These are phyloP conservation scores for Phocides pigmalion DNA, from an alignment of 1,140 invertebrate genomes.

Conservation along the genomic window DNA sequence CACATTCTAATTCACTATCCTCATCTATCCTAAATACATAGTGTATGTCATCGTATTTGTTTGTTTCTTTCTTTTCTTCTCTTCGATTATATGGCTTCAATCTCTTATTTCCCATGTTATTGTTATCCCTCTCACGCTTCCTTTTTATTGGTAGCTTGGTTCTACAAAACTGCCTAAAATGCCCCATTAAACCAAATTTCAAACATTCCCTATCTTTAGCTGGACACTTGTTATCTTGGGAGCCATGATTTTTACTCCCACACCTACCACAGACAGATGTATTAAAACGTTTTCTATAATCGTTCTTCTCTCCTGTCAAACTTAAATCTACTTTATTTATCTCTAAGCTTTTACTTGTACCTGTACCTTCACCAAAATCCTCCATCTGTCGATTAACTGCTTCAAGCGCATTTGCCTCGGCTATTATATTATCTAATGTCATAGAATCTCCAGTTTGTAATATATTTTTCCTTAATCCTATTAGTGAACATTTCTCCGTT, in stretches of 20 bases:
- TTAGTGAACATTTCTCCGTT: conserved; percentile 20
- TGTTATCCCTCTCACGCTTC: too few species aligned
- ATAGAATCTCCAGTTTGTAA: conserved; percentile 15
- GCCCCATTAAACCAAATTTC: conserved; percentile 34
- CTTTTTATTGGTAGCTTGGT: too few species aligned
- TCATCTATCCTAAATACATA: conserved; percentile 7
- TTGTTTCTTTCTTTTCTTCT: neutral
- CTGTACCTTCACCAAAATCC: neutral
- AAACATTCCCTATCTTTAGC: conserved; percentile 34
- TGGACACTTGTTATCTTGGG: conserved; percentile 24
- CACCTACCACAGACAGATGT: conserved; percentile 32
- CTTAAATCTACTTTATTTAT: neutral
- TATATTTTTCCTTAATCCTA: conserved; percentile 32
- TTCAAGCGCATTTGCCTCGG: conserved; percentile 31
- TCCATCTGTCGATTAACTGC: conserved; percentile 10
- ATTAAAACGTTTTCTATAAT: neutral
- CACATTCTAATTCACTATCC: neutral
- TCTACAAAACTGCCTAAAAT: conserved; percentile 35
- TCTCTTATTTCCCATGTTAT: neutral
- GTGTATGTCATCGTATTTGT: neutral
- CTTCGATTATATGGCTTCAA: neutral
- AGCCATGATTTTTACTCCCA: conserved; percentile 25
- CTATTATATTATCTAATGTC: conserved; percentile 26
- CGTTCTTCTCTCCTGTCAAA: neutral
- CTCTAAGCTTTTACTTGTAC: neutral